These are phyloP conservation scores for Uria aalge DNA, from an alignment of 2,113 vertebrate genomes.

Conservation along the genomic window DNA sequence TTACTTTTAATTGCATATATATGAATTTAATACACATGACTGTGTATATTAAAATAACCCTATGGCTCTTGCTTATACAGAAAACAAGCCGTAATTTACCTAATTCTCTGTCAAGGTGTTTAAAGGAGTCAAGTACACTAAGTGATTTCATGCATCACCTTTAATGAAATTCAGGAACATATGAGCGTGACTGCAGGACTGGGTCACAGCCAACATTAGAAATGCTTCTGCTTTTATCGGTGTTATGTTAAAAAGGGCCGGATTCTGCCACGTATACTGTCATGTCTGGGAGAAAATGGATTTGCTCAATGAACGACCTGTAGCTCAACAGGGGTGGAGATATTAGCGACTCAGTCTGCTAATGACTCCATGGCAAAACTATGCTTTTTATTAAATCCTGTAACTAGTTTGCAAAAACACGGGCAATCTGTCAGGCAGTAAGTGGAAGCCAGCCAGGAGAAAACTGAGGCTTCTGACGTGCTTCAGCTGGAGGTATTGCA, in stretches of 20 bases:
- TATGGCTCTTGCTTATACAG: not conserved
- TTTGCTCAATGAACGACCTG: not conserved
- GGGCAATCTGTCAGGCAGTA: not conserved
- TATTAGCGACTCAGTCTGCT: not conserved
- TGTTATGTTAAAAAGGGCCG: not conserved
- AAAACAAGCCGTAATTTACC: not conserved
- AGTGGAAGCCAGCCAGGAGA: not conserved
- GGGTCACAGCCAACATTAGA: not conserved
- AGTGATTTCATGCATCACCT: slow-evolving; percentile 38
- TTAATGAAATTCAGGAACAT: not conserved
- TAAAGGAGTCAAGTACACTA: slow-evolving; percentile 14
- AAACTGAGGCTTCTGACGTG: not conserved
- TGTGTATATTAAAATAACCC: not conserved
- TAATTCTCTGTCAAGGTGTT: slow-evolving; percentile 6
- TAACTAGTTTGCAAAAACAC: not conserved
- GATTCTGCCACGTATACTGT: not conserved
- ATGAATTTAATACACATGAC: not conserved
- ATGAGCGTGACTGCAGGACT: not conserved
- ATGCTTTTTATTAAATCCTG: not conserved
- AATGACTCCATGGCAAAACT: not conserved
- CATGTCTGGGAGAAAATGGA: not conserved
- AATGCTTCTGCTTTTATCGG: slow-evolving; percentile 1
- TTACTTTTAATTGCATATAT: not conserved
- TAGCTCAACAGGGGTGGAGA: not conserved
- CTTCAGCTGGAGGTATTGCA: not conserved